A percentile compares a stretch with the other conserved stretches of the same genome.
phyloP scores from a whole-genome alignment of 2,888 invertebrate genomes.

The Tryphoninae sp. region DNA sequence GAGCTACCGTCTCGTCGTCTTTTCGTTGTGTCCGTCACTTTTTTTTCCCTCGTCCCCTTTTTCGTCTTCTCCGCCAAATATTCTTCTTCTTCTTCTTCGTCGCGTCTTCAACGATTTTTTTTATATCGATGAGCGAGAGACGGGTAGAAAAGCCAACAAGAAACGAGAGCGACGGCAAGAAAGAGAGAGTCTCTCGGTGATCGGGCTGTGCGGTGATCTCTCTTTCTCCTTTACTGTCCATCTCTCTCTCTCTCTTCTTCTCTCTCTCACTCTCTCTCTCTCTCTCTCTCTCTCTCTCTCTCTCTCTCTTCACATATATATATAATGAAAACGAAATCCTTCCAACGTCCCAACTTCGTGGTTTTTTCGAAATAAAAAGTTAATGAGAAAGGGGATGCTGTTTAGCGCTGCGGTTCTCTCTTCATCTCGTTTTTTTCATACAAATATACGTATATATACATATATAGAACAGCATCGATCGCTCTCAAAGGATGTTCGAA shows the following conservation, averaged over 20 bases:
- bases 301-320: background rate
- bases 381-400: conserved; percentile 79
- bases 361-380: conserved; percentile 79
- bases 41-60: conserved; percentile 32
- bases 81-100: conserved; percentile 33
- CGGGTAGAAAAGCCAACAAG: conserved; percentile 51
- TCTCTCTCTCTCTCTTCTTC: background rate
- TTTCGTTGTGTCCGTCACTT: conserved; percentile 56
- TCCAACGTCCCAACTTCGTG: conserved; percentile 74
- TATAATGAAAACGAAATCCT: conserved; percentile 69
- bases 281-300: background rate
- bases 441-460: conserved; percentile 18
- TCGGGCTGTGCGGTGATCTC: conserved; percentile 32
- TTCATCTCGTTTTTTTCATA: conserved; percentile 26
- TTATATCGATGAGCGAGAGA: conserved; percentile 56
- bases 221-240: background rate
- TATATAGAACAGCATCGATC: conserved; percentile 47
- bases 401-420: conserved; percentile 68
- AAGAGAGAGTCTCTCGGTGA: conserved; percentile 57
- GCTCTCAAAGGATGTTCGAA: conserved; percentile 70
- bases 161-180: conserved; percentile 52
- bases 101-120: conserved; percentile 44
- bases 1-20: conserved; percentile 19
- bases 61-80: conserved; percentile 46
- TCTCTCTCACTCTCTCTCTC: background rate